Base-by-base conservation (phyloP, 2,888 invertebrate species). In the Phyllotreta striolata region DNA sequence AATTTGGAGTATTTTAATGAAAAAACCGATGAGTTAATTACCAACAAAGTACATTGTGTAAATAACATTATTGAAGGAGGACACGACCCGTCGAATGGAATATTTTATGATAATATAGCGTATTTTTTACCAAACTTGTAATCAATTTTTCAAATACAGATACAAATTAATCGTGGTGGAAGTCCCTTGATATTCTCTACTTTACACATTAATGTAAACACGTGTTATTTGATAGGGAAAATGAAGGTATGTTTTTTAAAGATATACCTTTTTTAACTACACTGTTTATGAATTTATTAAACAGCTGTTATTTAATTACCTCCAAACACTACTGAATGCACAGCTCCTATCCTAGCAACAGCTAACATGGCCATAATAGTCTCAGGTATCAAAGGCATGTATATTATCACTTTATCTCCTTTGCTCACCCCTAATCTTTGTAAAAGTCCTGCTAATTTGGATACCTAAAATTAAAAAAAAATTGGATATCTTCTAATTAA, bases 311-410 rank as follows among this genome's bases (percentile, higher is more conserved):
- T 3, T 24, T 1, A 55, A 63, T 68, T 80, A 90, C 92, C 95
- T 77, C 96, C 97, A 82, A 97, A 97, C 0, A 97, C 96, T 0
- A 96, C 92, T 0, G 95, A 95, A 78, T 97, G 96, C n/a, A 95
- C 85, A 1, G 95, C 96, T 0, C 96, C 97, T 7, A 96, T 83
- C 49, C 97, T 84, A 40, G 90, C 92, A 1, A 91, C 90, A 0
- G 96, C 96, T 73, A 96, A 80, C 91, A 96, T 96, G 0, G 95
- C 89, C 56, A 95, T 86, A 49, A 96, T 87, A 0, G 95, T 91
- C 81, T 96, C 94, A 0, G 96, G 96, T 52, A 96, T 92, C 63
- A 96, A 86, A 0, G 96, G 96, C 96, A 97, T 96, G 80, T 96
- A 96, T 75, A 97, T 93, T 1, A 96, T 85, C 0, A 97, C 93